Evolutionary conservation across 2,888 invertebrate genomes (phyloP), one percentile per base, ranked within the genome.

Genomic region (Parnassius mnemosyne): DNA sequence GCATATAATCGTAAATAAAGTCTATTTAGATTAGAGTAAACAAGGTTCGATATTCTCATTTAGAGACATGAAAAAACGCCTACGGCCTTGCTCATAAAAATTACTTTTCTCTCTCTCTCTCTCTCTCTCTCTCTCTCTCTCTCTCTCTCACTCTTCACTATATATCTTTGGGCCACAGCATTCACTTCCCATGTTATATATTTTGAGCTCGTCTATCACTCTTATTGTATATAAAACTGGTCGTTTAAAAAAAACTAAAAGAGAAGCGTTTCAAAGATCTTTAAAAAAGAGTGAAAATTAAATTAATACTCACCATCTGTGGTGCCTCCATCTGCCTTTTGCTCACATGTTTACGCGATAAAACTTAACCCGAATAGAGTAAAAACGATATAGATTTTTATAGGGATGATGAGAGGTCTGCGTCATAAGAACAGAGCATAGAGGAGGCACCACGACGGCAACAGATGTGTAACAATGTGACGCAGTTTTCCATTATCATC

Each of bases 371-470:
- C 61, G 59, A 66, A 65, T 41, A 61, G 59, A 68, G 63, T 65
- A 49, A 57, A 55, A 65, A 53, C 55, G 52, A 63, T 7, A 20
- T 13, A 20, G 34, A 44, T 57, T 12, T 60, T 64, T 60, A 69
- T 69, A 62, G 64, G 52, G 66, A 62, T 67, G 62, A 47, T 59
- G 56, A 68, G 69, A 75, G 78, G 78, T 83, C 82, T 84, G 84
- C 89, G 90, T 88, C 89, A 84, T 84, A 86, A 88, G 90, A 91
- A 91, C 90, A 86, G 86, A 88, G 83, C 89, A 89, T 84, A 88
- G 83, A 80, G 85, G 89, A 89, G 89, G 88, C 89, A 89, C 84
- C 88, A 89, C 90, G 89, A 87, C 88, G 87, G 88, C 81, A 71
- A 70, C 69, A 78, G 79, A 77, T 77, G 74, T 68, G 59, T 67